Conservation (phyloP, 2,888 invertebrate genomes). For the Leptura quadrifasciata region DNA sequence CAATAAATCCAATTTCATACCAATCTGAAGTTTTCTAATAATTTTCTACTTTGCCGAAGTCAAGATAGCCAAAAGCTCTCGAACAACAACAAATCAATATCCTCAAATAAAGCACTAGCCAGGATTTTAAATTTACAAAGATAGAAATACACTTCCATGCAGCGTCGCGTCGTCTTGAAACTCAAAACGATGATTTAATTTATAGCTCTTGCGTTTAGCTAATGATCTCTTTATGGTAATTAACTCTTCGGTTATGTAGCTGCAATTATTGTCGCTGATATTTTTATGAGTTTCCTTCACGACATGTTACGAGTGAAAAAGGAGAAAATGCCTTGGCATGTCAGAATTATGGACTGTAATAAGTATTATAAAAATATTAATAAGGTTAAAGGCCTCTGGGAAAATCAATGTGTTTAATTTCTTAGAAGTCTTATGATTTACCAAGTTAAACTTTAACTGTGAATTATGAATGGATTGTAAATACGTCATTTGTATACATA, state of each 20-base stretch:
- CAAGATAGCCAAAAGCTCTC: constrained; percentile 48
- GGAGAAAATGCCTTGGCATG: constrained; percentile 16
- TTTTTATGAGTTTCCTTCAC: constrained; percentile 27
- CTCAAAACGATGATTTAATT: not conserved
- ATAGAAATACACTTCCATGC: constrained; percentile 12
- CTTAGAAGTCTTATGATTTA: constrained; percentile 24
- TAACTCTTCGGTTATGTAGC: constrained; percentile 10
- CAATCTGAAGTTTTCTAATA: constrained; percentile 58
- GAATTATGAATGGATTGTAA: not conserved
- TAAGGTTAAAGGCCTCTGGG: constrained; percentile 34
- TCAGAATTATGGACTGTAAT: constrained; percentile 21
- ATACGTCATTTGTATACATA: not conserved
- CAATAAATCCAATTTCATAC: constrained; percentile 58
- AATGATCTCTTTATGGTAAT: not conserved
- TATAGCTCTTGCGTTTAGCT: not conserved
- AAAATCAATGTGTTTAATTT: constrained; percentile 35
- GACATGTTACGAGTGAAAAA: not conserved
- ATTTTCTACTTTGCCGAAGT: constrained; percentile 53
- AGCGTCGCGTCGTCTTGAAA: not conserved
- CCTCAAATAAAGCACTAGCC: constrained; percentile 35
- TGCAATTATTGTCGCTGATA: not conserved
- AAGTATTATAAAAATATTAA: constrained; percentile 24
- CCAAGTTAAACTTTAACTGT: not conserved
- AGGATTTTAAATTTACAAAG: constrained; percentile 26
- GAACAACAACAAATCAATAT: constrained; percentile 49